Percentiles rank a stretch among this genome's conserved stretches.
phyloP scores from a whole-genome alignment of 2,888 invertebrate species.

The Eulithis prunata region DNA sequence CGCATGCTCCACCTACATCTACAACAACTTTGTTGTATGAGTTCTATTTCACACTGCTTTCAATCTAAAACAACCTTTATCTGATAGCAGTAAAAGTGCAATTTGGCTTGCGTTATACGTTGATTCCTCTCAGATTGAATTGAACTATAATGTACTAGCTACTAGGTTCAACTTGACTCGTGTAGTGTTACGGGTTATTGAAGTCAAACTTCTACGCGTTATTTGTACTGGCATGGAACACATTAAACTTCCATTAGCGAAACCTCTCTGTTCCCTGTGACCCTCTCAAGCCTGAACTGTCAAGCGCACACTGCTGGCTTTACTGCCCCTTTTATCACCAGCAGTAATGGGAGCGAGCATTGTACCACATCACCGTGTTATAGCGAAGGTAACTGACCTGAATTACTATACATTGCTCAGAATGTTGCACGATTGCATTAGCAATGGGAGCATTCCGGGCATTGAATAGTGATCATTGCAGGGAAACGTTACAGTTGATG shows the following conservation, averaged over 20 bases:
- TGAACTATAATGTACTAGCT: not conserved
- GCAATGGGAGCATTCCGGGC: constrained; percentile 20
- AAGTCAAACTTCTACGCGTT: constrained; percentile 1
- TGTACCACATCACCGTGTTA: constrained; percentile 21
- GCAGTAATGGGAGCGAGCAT: constrained; percentile 25
- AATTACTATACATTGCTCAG: constrained; percentile 24
- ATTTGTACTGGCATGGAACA: constrained; percentile 3
- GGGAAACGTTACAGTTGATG: not conserved
- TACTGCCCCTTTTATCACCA: constrained; percentile 25
- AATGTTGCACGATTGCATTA: constrained; percentile 18
- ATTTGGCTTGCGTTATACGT: not conserved
- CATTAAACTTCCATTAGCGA: constrained; percentile 28
- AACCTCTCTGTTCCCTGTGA: constrained; percentile 7
- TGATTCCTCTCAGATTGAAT: not conserved
- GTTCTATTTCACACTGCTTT: not conserved
- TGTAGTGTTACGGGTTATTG: not conserved
- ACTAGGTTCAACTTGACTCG: not conserved
- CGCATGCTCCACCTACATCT: constrained; percentile 5
- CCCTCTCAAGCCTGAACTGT: constrained; percentile 14
- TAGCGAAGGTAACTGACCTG: constrained; percentile 25
- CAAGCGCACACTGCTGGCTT: constrained; percentile 22
- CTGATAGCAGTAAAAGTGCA: not conserved
- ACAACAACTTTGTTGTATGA: constrained; percentile 1
- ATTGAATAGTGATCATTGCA: constrained; percentile 20
- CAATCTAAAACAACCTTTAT: not conserved